Percentiles rank a stretch among this genome's conserved stretches.
Conservation (phyloP, 2,113 vertebrate genomes). For the Xenus cinereus region DNA sequence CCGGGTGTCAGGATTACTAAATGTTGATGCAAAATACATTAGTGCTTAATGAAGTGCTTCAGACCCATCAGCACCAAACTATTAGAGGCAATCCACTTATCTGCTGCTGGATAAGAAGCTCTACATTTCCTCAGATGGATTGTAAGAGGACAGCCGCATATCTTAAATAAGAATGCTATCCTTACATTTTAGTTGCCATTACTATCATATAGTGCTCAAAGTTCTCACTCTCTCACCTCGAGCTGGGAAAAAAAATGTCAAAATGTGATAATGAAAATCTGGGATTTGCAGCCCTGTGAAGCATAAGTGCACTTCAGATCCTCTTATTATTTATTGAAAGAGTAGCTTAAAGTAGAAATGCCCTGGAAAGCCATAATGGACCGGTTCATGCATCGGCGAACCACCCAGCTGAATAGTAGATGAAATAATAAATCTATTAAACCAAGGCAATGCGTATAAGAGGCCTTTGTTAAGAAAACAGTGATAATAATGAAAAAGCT, state of each 20-base stretch:
- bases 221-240: conserved; percentile 20
- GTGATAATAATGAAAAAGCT: neutral
- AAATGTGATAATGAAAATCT: conserved; percentile 30
- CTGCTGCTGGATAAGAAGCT: conserved; percentile 8
- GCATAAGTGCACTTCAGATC: conserved; percentile 10
- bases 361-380: conserved; percentile 24
- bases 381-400: neutral
- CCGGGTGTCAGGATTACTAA: neutral
- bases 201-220: neutral
- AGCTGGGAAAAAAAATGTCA: neutral
- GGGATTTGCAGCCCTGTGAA: conserved; percentile 9
- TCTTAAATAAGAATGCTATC: neutral
- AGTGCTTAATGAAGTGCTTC: conserved; percentile 35
- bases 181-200: neutral
- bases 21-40: conserved; percentile 18
- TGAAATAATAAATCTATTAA: conserved; percentile 12
- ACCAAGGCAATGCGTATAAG: neutral
- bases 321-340: conserved; percentile 46
- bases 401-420: neutral
- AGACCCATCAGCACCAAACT: conserved; percentile 21
- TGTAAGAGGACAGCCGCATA: neutral
- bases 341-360: conserved; percentile 18
- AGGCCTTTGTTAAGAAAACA: neutral
- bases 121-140: neutral
- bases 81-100: conserved; percentile 19